Evolutionary conservation across 2,888 invertebrate genomes (phyloP), one percentile per base, ranked within the genome.

Genomic region (Imbricaverruca yamaguchii): DNA sequence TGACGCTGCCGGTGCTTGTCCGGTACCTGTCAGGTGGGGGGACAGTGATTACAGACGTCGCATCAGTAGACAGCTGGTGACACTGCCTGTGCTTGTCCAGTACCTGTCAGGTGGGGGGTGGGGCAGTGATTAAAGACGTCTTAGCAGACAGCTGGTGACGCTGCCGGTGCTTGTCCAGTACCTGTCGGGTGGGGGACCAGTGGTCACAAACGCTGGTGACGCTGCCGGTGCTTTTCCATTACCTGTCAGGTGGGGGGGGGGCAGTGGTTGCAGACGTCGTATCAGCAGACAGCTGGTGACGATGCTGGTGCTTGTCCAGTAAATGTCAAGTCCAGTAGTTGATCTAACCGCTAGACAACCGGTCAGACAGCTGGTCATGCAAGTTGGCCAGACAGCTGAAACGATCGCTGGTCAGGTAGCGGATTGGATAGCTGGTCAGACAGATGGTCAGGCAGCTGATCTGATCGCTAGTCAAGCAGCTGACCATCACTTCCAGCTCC

Each of bases 131-230:
- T 11, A 9, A 13, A 9, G 57, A 13, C 57, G 57, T 57, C n/a
- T n/a, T n/a, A n/a, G n/a, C n/a, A 39, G 93, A 93, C 85, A 93
- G 89, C 82, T 90, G 90, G 86, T 93, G 94, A 91, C 93, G 93
- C 85, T 92, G 91, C 85, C 92, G 90, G 86, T 92, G 93, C 84
- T 92, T 91, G 81, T 90, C 87, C 79, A 92, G 85, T 80, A 88
- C 87, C 86, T 88, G 84, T 39, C 39, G 4, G 39, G 39, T 39
- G 39, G 39, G 39, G 39, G 39, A 39, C 39, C 81, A 59, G 59
- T 59, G 12, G 59, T 11, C 59, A 59, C 59, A 59, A 1, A 15
- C 85, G 89, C 82, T 90, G 90, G 86, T 93, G 94, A 91, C 93
- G 93, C 85, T 92, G 91, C 85, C 92, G 90, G 86, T 92, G 93